Evolutionary conservation across 2,888 invertebrate species (phyloP).

Genomic region (Petrophora chlorosata): DNA sequence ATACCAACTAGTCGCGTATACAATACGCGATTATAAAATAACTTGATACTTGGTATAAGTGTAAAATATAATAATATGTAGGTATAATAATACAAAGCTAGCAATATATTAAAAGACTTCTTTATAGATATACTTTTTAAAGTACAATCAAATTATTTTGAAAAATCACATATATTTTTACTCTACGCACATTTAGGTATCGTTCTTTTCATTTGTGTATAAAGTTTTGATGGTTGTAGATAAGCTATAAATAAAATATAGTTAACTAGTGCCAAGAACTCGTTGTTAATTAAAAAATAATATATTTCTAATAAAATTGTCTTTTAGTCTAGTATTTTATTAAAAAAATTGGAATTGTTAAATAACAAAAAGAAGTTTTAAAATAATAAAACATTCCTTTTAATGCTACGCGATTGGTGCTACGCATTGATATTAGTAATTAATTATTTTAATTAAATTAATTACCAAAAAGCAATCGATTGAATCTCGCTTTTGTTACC

Average conservation of each 20-base stretch:
- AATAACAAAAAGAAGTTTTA: slow-evolving; percentile 39
- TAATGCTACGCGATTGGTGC: slow-evolving; percentile 60
- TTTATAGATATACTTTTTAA: slow-evolving; percentile 17
- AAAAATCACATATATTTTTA: slow-evolving; percentile 20
- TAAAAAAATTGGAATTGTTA: slow-evolving; percentile 33
- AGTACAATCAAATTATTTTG: slow-evolving; percentile 9
- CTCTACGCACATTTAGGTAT: slow-evolving; percentile 29
- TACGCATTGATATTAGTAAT: slow-evolving; percentile 47
- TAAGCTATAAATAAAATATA: slow-evolving; percentile 12
- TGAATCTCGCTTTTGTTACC: slow-evolving; percentile 52
- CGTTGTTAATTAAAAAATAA: slow-evolving; percentile 16
- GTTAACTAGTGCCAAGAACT: slow-evolving; percentile 46
- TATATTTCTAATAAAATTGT: slow-evolving; percentile 16
- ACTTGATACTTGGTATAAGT: too few relatives aligned
- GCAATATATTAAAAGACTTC: slow-evolving; percentile 30
- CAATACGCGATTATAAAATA: slow-evolving; percentile 15
- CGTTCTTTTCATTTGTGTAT: slow-evolving; percentile 19
- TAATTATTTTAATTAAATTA: slow-evolving; percentile 23
- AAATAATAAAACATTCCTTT: slow-evolving; percentile 12
- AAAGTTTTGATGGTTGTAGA: slow-evolving; percentile 28
- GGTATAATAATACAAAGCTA: slow-evolving; percentile 19
- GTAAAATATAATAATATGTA: slow-evolving; percentile 4
- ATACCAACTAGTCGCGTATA: slow-evolving; percentile 13
- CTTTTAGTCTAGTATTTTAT: slow-evolving; percentile 35
- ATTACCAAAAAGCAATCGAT: slow-evolving; percentile 55